These are phyloP conservation scores for Cistogaster globosa DNA, from an alignment of 2,888 invertebrate species.

Conservation along the genomic window DNA sequence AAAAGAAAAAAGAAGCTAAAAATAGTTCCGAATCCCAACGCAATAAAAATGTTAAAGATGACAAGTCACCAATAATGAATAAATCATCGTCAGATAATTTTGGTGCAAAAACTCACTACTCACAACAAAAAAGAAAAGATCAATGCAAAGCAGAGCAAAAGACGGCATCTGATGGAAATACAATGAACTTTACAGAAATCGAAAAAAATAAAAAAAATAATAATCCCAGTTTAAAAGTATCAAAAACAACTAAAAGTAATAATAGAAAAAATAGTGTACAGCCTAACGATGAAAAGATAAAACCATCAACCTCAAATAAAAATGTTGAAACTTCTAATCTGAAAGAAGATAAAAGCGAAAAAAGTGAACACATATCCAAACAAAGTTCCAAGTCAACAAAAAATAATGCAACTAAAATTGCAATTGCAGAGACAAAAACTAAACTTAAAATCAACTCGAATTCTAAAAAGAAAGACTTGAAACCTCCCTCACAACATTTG, in stretches of 20 bases:
- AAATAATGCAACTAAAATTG: background rate
- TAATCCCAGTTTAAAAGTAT: background rate
- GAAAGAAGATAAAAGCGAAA: background rate
- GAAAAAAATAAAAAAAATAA: background rate
- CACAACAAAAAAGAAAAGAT: too few relatives aligned
- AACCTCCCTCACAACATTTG: background rate
- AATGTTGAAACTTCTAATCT: background rate
- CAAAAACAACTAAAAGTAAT: constrained; percentile 10
- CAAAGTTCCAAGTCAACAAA: background rate
- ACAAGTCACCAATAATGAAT: background rate
- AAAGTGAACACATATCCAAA: background rate
- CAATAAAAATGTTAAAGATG: constrained; percentile 7
- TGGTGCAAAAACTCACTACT: too few relatives aligned
- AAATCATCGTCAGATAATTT: too few relatives aligned
- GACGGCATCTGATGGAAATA: background rate
- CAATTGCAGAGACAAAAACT: background rate
- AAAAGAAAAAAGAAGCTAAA: background rate
- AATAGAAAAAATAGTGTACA: background rate
- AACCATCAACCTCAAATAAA: background rate
- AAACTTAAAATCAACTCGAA: background rate
- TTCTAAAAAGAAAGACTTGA: background rate
- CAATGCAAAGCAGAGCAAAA: background rate
- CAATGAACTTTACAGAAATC: background rate
- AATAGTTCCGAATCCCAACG: background rate
- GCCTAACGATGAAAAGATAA: background rate